These are phyloP conservation scores for Cyrtodaria siliqua DNA, from an alignment of 2,888 invertebrate species.

Conservation along the genomic window DNA sequence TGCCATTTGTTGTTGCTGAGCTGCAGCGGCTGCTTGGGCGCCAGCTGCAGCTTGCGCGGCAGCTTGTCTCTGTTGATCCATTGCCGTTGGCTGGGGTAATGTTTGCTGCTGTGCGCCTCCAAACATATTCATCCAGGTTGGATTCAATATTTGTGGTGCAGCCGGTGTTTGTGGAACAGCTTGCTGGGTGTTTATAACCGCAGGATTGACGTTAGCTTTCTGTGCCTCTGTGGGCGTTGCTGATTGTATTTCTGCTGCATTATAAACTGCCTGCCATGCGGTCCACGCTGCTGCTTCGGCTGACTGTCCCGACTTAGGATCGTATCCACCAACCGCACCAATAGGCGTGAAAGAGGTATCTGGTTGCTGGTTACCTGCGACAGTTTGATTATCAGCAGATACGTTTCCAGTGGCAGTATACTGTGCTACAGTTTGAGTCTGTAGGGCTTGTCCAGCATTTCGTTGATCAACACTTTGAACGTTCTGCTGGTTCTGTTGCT, in stretches of 20 bases:
- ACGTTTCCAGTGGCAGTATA: neutral
- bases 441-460: neutral
- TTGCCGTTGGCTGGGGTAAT: neutral
- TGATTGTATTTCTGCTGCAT: constrained; percentile 17
- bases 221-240: constrained; percentile 8
- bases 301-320: neutral
- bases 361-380: neutral
- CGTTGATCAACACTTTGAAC: neutral
- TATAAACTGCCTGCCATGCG: constrained; percentile 52
- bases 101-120: constrained; percentile 6
- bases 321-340: constrained; percentile 33
- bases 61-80: neutral
- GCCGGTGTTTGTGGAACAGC: too few relatives aligned
- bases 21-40: neutral
- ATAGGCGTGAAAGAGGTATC: constrained; percentile 38
- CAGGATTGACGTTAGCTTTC: constrained; percentile 2
- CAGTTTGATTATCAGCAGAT: constrained; percentile 6
- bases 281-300: constrained; percentile 37
- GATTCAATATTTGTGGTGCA: constrained; percentile 8
- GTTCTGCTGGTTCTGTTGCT: neutral
- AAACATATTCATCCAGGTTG: constrained; percentile 25
- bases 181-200: neutral
- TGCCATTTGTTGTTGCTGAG: neutral
- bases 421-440: neutral
- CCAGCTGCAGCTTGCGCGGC: neutral